phyloP scores from a whole-genome alignment of 2,113 vertebrate genomes.

The Sminthopsis crassicaudata region DNA sequence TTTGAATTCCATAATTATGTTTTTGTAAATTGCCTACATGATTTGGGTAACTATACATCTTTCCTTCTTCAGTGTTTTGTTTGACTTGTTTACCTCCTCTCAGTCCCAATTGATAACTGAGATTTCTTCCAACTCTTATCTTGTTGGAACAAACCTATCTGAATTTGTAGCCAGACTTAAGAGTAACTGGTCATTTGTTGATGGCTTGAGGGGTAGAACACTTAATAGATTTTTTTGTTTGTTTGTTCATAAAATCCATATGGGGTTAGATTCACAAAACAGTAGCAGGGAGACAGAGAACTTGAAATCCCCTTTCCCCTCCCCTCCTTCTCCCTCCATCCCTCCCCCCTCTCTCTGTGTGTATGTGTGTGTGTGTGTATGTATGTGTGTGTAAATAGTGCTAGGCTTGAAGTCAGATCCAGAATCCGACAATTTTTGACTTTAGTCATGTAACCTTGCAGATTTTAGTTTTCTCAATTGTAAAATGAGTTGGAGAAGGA shows the following conservation, averaged over 20 bases:
- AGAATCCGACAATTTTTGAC: background rate
- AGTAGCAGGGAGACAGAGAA: background rate
- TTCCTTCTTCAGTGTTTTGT: background rate
- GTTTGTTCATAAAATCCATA: background rate
- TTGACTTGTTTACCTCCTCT: background rate
- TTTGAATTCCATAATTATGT: background rate
- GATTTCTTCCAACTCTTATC: background rate
- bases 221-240: background rate
- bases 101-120: background rate
- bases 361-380: too few relatives aligned
- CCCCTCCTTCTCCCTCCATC: too few relatives aligned
- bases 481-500: background rate
- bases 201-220: background rate
- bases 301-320: background rate
- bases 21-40: background rate
- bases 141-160: background rate
- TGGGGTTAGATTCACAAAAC: background rate
- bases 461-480: background rate
- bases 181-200: background rate
- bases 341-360: fast-evolving
- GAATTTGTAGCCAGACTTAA: background rate
- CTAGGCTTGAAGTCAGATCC: background rate
- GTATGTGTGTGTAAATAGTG: background rate
- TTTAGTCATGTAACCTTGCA: background rate
- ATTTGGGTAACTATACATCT: background rate